Percentiles rank a stretch among this genome's conserved stretches.
phyloP scores from a whole-genome alignment of 2,797 vertebrate genomes.

The Acrossocheilus wenchowensis region DNA sequence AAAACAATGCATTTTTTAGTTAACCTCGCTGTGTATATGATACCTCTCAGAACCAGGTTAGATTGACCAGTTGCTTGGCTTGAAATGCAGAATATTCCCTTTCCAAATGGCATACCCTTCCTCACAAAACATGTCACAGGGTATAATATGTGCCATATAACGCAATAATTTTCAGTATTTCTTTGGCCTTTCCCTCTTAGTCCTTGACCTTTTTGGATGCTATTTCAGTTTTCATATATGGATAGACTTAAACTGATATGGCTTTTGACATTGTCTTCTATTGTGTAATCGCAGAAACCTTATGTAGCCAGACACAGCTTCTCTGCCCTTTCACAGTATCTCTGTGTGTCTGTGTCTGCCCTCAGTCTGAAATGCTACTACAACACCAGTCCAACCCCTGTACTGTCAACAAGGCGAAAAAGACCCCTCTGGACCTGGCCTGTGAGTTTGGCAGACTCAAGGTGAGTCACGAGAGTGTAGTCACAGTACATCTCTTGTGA shows the following conservation, averaged over 20 bases:
- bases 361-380: conserved; percentile 92
- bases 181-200: conserved; percentile 1
- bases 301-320: conserved; percentile 22
- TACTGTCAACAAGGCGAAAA: conserved; percentile 88
- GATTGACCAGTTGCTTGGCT: conserved; percentile 40
- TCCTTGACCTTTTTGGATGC: conserved; percentile 36
- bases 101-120: conserved; percentile 29
- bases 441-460: conserved; percentile 93
- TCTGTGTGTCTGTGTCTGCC: conserved; percentile 15
- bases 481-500: neutral
- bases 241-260: neutral
- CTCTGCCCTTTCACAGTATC: conserved; percentile 19
- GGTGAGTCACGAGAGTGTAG: conserved; percentile 71
- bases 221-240: conserved; percentile 22
- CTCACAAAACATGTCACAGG: conserved; percentile 50
- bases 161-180: conserved; percentile 32
- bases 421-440: conserved; percentile 91
- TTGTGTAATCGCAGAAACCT: conserved; percentile 37
- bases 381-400: conserved; percentile 97
- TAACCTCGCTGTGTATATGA: conserved; percentile 37
- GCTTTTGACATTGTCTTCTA: conserved; percentile 32
- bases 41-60: conserved; percentile 34
- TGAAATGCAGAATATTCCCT: conserved; percentile 44
- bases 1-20: conserved; percentile 51
- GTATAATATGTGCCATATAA: conserved; percentile 21